Conservation (phyloP, 2,797 vertebrate species). For the Helarctos malayanus region DNA sequence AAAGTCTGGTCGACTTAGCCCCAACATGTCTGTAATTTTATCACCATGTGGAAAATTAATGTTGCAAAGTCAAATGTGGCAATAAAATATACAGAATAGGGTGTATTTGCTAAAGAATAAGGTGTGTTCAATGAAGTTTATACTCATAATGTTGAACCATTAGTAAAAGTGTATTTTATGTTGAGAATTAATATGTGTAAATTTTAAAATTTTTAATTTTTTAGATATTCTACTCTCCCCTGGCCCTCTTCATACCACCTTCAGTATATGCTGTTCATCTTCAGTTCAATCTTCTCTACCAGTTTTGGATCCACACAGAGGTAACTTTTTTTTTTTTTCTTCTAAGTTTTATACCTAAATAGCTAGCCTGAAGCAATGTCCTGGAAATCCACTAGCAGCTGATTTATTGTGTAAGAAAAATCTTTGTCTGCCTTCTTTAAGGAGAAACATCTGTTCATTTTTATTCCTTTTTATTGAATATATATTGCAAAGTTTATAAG, state of each 20-base stretch:
- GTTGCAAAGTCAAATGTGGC: conserved; percentile 38
- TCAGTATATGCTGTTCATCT: conserved; percentile 95
- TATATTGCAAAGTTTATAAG: conserved; percentile 92
- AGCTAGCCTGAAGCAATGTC: conserved; percentile 87
- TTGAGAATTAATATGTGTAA: not conserved
- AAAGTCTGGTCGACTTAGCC: conserved; percentile 43
- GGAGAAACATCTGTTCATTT: conserved; percentile 91
- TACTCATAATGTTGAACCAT: not conserved
- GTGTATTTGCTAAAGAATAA: not conserved
- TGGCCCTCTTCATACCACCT: conserved; percentile 95
- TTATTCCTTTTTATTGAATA: conserved; percentile 90
- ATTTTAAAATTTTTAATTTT: conserved; percentile 69
- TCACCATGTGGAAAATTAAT: conserved; percentile 57
- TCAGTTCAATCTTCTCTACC: conserved; percentile 97
- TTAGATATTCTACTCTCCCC: conserved; percentile 95
- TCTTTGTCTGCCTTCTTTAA: conserved; percentile 91
- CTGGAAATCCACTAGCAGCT: conserved; percentile 89
- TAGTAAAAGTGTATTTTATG: not conserved
- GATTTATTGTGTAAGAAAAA: conserved; percentile 93
- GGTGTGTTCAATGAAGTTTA: not conserved
- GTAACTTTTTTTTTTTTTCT: conserved; percentile 87
- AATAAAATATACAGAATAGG: conserved; percentile 51
- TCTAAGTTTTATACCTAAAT: conserved; percentile 86
- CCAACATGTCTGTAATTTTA: conserved; percentile 40
- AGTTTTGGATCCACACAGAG: conserved; percentile 99